Conservation (phyloP, 2,797 vertebrate genomes). For the Helarctos malayanus region DNA sequence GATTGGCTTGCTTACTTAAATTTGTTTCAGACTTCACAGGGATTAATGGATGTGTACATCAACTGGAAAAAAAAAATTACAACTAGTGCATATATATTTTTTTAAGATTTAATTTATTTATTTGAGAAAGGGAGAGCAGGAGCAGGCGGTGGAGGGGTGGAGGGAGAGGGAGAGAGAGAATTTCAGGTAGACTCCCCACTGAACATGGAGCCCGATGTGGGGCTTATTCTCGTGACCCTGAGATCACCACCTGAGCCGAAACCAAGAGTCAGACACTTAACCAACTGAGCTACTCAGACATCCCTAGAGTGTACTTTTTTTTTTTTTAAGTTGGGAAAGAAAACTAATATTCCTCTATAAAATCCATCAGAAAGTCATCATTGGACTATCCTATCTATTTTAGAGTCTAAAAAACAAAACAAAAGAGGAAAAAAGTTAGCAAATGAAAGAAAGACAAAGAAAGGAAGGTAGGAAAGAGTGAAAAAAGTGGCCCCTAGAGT, state of each 20-base stretch:
- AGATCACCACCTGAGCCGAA: neutral
- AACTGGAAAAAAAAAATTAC: neutral
- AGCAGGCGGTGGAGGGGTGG: neutral
- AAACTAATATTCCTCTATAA: neutral
- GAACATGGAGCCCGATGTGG: neutral
- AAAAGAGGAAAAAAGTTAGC: neutral
- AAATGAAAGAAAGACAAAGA: neutral
- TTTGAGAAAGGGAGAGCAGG: neutral
- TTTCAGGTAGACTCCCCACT: neutral
- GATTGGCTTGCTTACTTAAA: neutral
- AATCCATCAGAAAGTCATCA: neutral
- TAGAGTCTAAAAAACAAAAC: neutral
- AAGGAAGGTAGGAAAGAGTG: neutral
- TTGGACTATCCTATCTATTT: neutral
- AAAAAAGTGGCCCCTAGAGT: neutral
- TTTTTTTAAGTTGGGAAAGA: neutral
- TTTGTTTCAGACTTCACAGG: neutral
- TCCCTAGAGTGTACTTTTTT: no score
- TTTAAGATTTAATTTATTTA: neutral
- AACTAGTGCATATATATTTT: neutral
- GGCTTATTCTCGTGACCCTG: neutral
- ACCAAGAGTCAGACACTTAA: neutral
- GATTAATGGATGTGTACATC: neutral
- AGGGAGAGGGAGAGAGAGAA: neutral
- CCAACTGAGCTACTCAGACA: neutral